Evolutionary conservation across 2,797 vertebrate genomes (phyloP), one percentile per base, ranked within the genome.

Genomic region (Crenuchus spilurus): DNA sequence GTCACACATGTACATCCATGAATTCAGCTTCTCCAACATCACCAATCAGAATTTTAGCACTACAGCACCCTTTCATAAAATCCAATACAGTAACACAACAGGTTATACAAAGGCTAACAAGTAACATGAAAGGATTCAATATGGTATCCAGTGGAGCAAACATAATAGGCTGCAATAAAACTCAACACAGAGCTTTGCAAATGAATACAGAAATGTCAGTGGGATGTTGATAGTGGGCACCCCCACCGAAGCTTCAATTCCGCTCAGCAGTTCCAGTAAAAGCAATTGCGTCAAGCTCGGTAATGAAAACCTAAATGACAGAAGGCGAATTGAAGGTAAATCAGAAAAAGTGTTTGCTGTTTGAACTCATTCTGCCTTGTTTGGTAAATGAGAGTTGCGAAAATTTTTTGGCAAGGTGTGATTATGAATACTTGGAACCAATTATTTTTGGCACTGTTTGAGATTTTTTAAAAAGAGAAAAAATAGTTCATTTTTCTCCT

Each of bases 361-460:
- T 37, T 42, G 58, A 63, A 55, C 62, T 64, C 14, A 7, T 73
- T 33, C 33, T 49, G 22, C 13, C 6, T 39, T 57, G 20, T 57
- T 20, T 66, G 8, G 24, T 42, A 46, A 63, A 31, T 44, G n/a
- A 64, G 26, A 14, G n/a, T 30, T 8, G 24, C 14, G 28, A 61
- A 39, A 39, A 30, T 42, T 22, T n/a, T 4, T 16, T 14, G 58
- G 10, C 16, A 49, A 39, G 5, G 22, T 51, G 57, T 62, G 24
- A 62, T 30, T 18, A 60, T 77, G 79, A 79, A 87, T 16, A 60
- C 79, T 79, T 84, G 39, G 11, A 49, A 30, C 46, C 81, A 82
- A 87, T 90, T 85, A 84, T 79, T 72, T 83, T 86, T 78, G 80
- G 80, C 81, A 77, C 79, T 84, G 72, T 52, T 26, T 3, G 20